Evolutionary conservation across 2,797 vertebrate genomes (phyloP).

Genomic region (Staurois parvus): DNA sequence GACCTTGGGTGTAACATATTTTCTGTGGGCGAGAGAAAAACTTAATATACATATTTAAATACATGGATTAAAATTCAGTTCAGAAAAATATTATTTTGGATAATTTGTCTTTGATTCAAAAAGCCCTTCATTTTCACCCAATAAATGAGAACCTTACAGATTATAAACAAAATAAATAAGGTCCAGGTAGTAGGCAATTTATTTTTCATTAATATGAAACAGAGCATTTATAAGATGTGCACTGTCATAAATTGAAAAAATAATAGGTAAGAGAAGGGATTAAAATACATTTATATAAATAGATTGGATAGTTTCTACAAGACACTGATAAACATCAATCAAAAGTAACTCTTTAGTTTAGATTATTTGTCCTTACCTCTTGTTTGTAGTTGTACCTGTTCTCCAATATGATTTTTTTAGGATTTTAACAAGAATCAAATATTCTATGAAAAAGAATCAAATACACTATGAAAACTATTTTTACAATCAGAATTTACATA

Average conservation of each 20-base stretch:
- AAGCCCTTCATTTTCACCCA: slow-evolving; percentile 35
- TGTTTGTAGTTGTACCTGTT: background rate
- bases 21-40: slow-evolving; percentile 26
- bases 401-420: too few relatives aligned
- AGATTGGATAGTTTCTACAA: background rate
- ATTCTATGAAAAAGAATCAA: too few relatives aligned
- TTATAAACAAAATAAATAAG: slow-evolving; percentile 53
- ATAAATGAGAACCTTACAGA: slow-evolving; percentile 35
- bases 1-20: slow-evolving; percentile 8
- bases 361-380: background rate
- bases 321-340: background rate
- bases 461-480: too few relatives aligned
- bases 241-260: slow-evolving; percentile 31
- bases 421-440: too few relatives aligned
- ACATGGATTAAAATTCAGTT: slow-evolving; percentile 47
- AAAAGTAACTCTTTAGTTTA: background rate
- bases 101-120: slow-evolving; percentile 54
- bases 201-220: slow-evolving; percentile 48
- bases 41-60: slow-evolving; percentile 45
- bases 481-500: too few relatives aligned
- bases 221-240: slow-evolving; percentile 38
- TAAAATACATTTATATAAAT: background rate
- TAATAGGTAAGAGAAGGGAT: slow-evolving; percentile 15
- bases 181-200: slow-evolving; percentile 46
- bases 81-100: slow-evolving; percentile 49